Percentiles rank a stretch among this genome's conserved stretches.
These are phyloP conservation scores for Bubo scandiacus DNA, from an alignment of 2,113 vertebrate genomes.

Conservation along the genomic window DNA sequence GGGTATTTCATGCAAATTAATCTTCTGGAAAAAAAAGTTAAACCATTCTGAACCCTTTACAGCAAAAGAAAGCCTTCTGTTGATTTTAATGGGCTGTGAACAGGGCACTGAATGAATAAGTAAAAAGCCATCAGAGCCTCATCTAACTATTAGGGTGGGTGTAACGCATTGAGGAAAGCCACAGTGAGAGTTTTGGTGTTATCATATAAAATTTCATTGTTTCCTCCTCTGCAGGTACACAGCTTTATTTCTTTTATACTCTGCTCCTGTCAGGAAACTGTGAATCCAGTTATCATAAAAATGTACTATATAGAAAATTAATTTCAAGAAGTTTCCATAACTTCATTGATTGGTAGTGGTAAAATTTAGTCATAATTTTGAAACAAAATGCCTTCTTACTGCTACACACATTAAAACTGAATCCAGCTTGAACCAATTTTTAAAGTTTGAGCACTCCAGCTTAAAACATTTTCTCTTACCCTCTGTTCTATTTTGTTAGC, in stretches of 20 bases:
- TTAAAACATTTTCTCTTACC: not conserved
- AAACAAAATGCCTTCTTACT: not conserved
- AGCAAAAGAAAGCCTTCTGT: not conserved
- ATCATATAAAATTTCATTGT: not conserved
- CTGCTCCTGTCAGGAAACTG: not conserved
- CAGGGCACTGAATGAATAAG: not conserved
- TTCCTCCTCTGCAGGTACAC: not conserved
- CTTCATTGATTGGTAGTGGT: not conserved
- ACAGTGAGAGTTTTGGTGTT: not conserved
- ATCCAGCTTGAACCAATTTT: not conserved
- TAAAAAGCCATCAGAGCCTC: not conserved
- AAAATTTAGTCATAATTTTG: not conserved
- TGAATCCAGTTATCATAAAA: not conserved
- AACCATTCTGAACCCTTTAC: not conserved
- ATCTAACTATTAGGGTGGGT: not conserved
- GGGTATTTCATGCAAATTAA: slow-evolving; percentile 3
- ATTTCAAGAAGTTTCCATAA: not conserved
- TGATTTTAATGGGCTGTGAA: not conserved
- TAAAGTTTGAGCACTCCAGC: not conserved
- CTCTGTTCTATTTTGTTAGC: not conserved
- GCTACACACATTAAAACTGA: not conserved
- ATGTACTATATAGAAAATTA: not conserved
- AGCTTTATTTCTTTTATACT: not conserved
- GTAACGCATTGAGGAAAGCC: not conserved
- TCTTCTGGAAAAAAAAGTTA: not conserved